Evolutionary conservation across 2,797 vertebrate genomes (phyloP).

Genomic region (Trachops cirrhosus): DNA sequence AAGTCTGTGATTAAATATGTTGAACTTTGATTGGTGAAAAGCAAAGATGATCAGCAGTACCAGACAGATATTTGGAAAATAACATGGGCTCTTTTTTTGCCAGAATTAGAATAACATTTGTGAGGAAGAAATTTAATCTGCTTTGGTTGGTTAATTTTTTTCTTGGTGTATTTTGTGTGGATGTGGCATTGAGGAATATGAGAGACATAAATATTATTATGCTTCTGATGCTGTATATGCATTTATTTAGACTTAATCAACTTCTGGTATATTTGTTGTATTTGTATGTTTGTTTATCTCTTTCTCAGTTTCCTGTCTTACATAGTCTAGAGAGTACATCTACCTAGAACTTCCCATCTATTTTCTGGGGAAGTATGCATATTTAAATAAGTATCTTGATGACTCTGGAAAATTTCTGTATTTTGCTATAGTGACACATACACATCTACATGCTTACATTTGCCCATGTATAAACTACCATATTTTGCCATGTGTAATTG

Average conservation of each 20-base stretch:
- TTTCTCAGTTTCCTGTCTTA: neutral
- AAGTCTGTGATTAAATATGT: neutral
- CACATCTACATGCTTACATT: neutral
- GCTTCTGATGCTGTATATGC: neutral
- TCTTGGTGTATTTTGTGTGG: neutral
- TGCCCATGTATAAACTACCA: neutral
- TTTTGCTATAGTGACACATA: neutral
- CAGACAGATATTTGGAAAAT: neutral
- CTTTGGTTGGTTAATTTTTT: neutral
- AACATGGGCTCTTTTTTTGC: neutral
- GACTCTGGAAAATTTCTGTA: neutral
- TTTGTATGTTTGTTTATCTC: neutral
- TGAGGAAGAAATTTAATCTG: neutral
- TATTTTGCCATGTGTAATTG: too few species aligned
- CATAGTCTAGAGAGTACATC: neutral
- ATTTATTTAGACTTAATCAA: neutral
- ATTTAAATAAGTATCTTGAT: neutral
- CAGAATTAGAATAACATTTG: neutral
- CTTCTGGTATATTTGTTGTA: neutral
- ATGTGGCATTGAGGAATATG: neutral
- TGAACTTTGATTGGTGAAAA: slow-evolving; percentile 17
- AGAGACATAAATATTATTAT: too few species aligned
- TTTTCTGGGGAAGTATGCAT: neutral
- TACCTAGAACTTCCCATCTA: neutral
- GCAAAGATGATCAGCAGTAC: neutral